Conservation (phyloP, 2,797 vertebrate species). For the Carcharodon carcharias region DNA sequence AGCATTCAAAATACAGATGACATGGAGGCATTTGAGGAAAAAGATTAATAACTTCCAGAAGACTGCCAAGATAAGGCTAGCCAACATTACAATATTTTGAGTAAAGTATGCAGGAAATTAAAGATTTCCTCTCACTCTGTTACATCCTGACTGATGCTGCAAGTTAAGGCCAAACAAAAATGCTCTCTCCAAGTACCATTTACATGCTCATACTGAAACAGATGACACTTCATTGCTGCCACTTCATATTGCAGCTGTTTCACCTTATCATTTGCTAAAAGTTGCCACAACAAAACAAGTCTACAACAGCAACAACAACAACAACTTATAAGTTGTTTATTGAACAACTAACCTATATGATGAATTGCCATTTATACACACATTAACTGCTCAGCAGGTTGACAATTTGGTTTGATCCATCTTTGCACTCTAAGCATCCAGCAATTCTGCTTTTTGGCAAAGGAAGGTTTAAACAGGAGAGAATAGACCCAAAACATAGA, state of each 20-base stretch:
- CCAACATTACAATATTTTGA: slow-evolving; percentile 18
- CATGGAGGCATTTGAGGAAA: not conserved
- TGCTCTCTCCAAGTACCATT: not conserved
- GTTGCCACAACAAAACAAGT: not conserved
- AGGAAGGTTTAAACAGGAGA: not conserved
- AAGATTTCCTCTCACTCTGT: slow-evolving; percentile 3
- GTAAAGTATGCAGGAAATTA: not conserved
- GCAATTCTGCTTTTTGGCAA: not conserved
- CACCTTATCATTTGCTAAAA: not conserved
- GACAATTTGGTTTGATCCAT: not conserved
- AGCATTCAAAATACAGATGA: not conserved
- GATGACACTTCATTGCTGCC: not conserved
- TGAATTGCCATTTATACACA: not conserved
- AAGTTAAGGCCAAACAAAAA: not conserved
- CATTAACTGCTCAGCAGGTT: not conserved
- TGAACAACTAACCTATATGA: not conserved
- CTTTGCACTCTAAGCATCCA: not conserved
- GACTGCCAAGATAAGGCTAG: not conserved
- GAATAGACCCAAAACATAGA: not conserved
- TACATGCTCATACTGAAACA: not conserved
- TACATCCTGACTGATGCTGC: not conserved
- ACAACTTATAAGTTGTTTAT: not conserved
- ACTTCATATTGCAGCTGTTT: not conserved
- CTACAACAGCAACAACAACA: not conserved
- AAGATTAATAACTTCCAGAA: not conserved